Evolutionary conservation across 2,797 vertebrate genomes (phyloP), one percentile per base, ranked within the genome.

Genomic region (Melanotaenia boesemani): DNA sequence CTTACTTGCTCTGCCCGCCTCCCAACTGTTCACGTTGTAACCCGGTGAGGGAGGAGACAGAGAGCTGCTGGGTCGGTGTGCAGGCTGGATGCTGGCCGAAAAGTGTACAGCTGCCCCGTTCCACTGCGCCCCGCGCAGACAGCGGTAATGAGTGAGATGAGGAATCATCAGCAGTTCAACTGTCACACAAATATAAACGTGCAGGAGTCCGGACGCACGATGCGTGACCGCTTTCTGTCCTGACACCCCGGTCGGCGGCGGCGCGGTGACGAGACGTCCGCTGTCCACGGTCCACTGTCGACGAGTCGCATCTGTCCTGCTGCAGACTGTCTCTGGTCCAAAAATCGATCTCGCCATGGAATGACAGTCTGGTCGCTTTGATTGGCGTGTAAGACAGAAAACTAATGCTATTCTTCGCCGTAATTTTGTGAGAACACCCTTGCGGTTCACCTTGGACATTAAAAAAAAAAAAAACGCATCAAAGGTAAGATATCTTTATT

Each of bases 381-480:
- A 71, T 59, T 22, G 65, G 12, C 7, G 70, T 22, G 61, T 15
- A 66, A 52, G 50, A 52, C 56, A 41, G 58, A 26, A 13, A 44
- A 71, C 80, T 15, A 74, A 77, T 82, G 81, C 57, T 22, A 22
- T 4, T 26, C 15, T 57, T 30, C 34, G 58, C 28, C 54, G 63
- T 57, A 79, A 24, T 70, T 79, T 5, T 62, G 30, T 56, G 72
- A 79, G 64, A 68, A 88, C 86, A 89, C 84, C 87, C 88, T 88
- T 86, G 60, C 70, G 74, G 76, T 87, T 92, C 91, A 92, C 91
- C 89, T 92, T 89, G 91, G 88, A 82, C 62, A 76, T 52, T 32
- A 30, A 32, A 26, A 48, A 73, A 24, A 24, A 50, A 24, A 54
- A 74, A 55, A 37, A 52, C 76, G 67, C 68, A 26, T 12, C 22